phyloP scores from a whole-genome alignment of 2,113 vertebrate genomes.

The Rhinogobius similis region DNA sequence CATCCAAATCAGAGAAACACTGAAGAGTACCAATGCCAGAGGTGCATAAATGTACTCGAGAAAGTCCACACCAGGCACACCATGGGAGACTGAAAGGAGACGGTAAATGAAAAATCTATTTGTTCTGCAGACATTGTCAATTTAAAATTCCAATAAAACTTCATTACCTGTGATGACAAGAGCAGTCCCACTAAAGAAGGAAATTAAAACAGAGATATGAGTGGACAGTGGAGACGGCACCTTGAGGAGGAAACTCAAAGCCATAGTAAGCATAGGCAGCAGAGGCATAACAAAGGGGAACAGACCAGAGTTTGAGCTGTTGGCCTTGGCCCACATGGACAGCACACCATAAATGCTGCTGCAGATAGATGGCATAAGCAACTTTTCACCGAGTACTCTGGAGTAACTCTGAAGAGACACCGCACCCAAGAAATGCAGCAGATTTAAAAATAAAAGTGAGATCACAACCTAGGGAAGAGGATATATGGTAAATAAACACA shows the following conservation, averaged over 20 bases:
- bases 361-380: constrained; percentile 76
- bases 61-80: constrained; percentile 41
- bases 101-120: not conserved
- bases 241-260: constrained; percentile 61
- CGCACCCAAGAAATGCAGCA: constrained; percentile 58
- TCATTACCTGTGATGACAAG: constrained; percentile 68
- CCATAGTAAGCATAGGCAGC: constrained; percentile 65
- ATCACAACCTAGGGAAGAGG: constrained; percentile 68
- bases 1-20: constrained; percentile 70
- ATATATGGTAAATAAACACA: not conserved
- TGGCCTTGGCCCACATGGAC: constrained; percentile 67
- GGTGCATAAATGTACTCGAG: constrained; percentile 76
- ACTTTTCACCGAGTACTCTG: constrained; percentile 64
- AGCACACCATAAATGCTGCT: constrained; percentile 66
- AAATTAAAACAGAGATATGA: constrained; percentile 49
- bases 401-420: constrained; percentile 66
- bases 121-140: not conserved
- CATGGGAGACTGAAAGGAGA: constrained; percentile 51
- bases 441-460: constrained; percentile 63
- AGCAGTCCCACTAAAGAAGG: constrained; percentile 56
- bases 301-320: constrained; percentile 47
- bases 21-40: constrained; percentile 72
- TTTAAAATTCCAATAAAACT: not conserved
- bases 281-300: constrained; percentile 56
- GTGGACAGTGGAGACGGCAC: constrained; percentile 42